phyloP scores from a whole-genome alignment of 35 echinoderm and acorn worm species.

The Heliocidaris erythrogramma region DNA sequence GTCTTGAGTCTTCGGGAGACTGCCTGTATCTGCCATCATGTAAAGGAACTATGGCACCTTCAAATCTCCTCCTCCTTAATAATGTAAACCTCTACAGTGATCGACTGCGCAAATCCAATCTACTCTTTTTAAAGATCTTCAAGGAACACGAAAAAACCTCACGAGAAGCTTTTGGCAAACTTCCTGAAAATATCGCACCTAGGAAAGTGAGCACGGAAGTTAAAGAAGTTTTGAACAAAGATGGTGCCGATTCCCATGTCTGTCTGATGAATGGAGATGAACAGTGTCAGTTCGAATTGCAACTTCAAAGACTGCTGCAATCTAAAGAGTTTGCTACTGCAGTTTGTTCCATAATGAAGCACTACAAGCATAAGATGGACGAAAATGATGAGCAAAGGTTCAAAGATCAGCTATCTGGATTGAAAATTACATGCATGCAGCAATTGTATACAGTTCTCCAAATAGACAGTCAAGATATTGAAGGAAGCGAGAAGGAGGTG shows the following conservation, averaged over 20 bases:
- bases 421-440: slow-evolving; percentile 23
- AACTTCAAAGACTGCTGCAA: neutral
- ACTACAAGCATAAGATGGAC: neutral
- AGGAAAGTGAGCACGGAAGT: neutral
- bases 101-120: neutral
- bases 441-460: neutral
- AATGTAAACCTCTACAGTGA: neutral
- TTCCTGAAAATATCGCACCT: neutral
- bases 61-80: neutral
- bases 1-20: neutral
- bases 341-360: neutral
- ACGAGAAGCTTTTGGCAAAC: neutral
- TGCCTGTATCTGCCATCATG: neutral
- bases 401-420: neutral
- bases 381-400: no score
- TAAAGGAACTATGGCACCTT: neutral
- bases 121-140: neutral
- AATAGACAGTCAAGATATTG: neutral
- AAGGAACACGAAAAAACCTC: neutral
- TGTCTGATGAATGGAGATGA: neutral
- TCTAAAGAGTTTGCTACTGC: neutral
- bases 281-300: neutral
- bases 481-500: neutral
- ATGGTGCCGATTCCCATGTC: neutral
- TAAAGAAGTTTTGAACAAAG: neutral